Evolutionary conservation across 2,888 invertebrate species (phyloP).

Genomic region (Drosophila nr. medialis): DNA sequence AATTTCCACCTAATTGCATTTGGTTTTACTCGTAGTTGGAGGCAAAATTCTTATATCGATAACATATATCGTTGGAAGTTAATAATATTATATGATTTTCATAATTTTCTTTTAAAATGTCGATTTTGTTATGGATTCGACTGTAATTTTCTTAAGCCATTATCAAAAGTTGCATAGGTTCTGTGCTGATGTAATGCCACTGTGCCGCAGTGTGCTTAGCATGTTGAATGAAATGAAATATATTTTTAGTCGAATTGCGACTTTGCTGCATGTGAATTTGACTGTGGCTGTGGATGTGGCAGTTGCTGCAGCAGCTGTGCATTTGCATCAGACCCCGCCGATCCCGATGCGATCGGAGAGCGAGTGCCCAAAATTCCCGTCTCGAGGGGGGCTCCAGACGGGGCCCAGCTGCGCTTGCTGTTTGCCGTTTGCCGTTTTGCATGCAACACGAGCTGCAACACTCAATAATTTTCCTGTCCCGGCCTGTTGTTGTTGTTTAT

Average conservation of each 20-base stretch:
- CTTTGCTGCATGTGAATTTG: slow-evolving; percentile 49
- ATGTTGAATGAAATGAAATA: slow-evolving; percentile 69
- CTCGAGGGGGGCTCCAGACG: slow-evolving; percentile 18
- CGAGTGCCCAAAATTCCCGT: slow-evolving; percentile 11
- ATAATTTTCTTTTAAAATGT: no score
- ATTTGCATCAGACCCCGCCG: slow-evolving; percentile 55
- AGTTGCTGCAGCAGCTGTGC: slow-evolving; percentile 65
- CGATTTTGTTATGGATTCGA: no score
- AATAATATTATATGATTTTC: background rate
- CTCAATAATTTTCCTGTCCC: slow-evolving; percentile 74
- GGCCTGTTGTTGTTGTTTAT: slow-evolving; percentile 50
- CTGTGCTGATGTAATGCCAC: background rate
- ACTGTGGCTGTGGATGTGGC: slow-evolving; percentile 37
- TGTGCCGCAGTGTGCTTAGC: slow-evolving; percentile 38
- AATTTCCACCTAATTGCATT: background rate
- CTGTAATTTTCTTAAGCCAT: background rate
- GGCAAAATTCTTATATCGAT: background rate
- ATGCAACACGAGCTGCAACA: slow-evolving; percentile 76
- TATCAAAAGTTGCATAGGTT: no score
- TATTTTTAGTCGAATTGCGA: slow-evolving; percentile 73
- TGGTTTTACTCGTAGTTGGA: background rate
- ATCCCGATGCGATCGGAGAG: slow-evolving; percentile 9
- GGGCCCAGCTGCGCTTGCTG: slow-evolving; percentile 60
- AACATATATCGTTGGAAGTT: background rate
- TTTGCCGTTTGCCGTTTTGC: slow-evolving; percentile 30